A percentile compares a stretch with the other conserved stretches of the same genome.
phyloP scores from a whole-genome alignment of 2,888 invertebrate genomes.

The Arrhopalites spinosus region DNA sequence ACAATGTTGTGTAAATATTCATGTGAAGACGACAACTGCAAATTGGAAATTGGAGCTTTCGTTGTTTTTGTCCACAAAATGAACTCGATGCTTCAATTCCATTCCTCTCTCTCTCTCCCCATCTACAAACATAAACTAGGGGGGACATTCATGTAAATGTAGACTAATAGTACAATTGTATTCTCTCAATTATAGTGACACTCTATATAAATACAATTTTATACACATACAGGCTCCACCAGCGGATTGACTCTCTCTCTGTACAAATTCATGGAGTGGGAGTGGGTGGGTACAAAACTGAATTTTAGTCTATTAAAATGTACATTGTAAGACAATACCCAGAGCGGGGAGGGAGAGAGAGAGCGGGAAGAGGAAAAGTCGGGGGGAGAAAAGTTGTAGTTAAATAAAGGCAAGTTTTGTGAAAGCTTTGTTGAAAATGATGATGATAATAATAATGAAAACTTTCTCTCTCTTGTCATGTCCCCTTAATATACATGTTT shows the following conservation, averaged over 20 bases:
- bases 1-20: constrained; percentile 28
- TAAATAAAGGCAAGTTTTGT: not conserved
- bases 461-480: constrained; percentile 11
- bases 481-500: constrained; percentile 17
- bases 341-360: not conserved
- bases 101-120: constrained; percentile 1
- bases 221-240: too few relatives aligned
- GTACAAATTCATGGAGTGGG: too few relatives aligned
- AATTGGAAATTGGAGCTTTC: constrained; percentile 24
- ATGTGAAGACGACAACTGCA: constrained; percentile 31
- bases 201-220: too few relatives aligned
- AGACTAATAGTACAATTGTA: too few relatives aligned
- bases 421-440: not conserved
- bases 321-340: constrained; percentile 5
- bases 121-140: too few relatives aligned
- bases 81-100: too few relatives aligned
- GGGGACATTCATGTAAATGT: too few relatives aligned
- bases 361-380: not conserved
- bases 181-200: too few relatives aligned
- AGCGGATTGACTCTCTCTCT: too few relatives aligned
- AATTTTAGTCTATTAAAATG: not conserved
- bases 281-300: not conserved
- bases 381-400: not conserved
- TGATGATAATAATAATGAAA: constrained; percentile 14
- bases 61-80: too few relatives aligned